phyloP scores from a whole-genome alignment of 1,140 invertebrate genomes.

The Listronotus oregonensis region DNA sequence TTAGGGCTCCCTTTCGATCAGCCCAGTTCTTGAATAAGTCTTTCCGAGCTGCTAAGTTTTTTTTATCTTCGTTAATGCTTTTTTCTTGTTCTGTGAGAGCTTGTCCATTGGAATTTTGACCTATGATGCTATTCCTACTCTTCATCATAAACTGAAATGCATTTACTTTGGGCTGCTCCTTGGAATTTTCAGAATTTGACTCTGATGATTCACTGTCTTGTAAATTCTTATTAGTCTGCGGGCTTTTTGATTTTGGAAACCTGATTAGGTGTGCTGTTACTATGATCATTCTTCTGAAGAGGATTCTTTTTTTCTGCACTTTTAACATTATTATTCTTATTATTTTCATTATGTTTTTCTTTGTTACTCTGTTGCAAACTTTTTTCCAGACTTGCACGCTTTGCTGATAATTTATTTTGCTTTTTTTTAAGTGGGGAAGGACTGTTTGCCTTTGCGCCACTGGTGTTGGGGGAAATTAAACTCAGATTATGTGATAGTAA shows the following conservation, averaged over 20 bases:
- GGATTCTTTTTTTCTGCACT: too few species aligned
- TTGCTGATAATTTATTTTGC: too few species aligned
- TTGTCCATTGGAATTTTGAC: slow-evolving; percentile 65
- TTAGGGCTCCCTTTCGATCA: slow-evolving; percentile 60
- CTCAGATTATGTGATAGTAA: slow-evolving; percentile 34
- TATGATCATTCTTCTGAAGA: too few species aligned
- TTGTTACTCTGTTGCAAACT: neutral
- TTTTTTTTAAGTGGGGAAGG: too few species aligned
- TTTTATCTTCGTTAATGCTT: slow-evolving; percentile 50
- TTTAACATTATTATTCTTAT: too few species aligned
- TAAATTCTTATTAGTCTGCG: neutral
- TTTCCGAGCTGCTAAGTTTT: slow-evolving; percentile 59
- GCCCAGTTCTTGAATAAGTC: slow-evolving; percentile 62
- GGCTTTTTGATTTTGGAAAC: too few species aligned
- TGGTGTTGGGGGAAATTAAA: slow-evolving; percentile 35
- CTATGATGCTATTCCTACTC: slow-evolving; percentile 64
- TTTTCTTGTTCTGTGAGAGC: slow-evolving; percentile 49
- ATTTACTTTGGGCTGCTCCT: slow-evolving; percentile 50
- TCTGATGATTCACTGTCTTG: neutral
- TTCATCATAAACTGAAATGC: slow-evolving; percentile 69
- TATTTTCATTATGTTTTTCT: slow-evolving; percentile 2
- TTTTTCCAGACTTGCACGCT: too few species aligned
- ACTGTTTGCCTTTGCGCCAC: neutral
- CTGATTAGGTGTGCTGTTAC: too few species aligned
- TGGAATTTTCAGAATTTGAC: neutral